Percentiles rank a stretch among this genome's conserved stretches.
Evolutionary conservation across 1,140 invertebrate genomes (phyloP).

Genomic region (Notospermus geniculatus): DNA sequence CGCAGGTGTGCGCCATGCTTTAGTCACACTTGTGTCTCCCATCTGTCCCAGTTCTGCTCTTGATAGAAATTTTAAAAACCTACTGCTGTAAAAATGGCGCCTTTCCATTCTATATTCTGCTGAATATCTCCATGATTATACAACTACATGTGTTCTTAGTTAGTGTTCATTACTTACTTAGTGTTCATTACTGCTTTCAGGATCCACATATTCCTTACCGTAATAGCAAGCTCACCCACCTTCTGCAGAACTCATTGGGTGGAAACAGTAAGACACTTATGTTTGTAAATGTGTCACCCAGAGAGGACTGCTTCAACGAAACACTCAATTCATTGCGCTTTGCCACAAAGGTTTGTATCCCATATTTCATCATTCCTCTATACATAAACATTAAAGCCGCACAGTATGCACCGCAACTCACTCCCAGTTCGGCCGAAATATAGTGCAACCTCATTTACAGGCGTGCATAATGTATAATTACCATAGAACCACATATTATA

Average conservation of each 20-base stretch:
- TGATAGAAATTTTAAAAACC: too few species aligned
- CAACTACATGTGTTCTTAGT: too few species aligned
- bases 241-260: constrained; percentile 83
- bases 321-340: constrained; percentile 79
- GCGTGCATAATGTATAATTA: too few species aligned
- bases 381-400: background rate
- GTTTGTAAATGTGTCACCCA: constrained; percentile 75
- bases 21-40: background rate
- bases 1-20: too few species aligned
- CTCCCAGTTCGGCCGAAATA: too few species aligned
- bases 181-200: too few species aligned
- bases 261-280: constrained; percentile 92
- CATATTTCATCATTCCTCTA: background rate
- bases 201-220: constrained; percentile 79
- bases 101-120: too few species aligned
- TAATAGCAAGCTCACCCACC: constrained; percentile 86
- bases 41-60: background rate
- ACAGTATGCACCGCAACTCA: background rate
- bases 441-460: too few species aligned
- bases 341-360: constrained; percentile 56
- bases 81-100: too few species aligned
- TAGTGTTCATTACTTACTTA: too few species aligned
- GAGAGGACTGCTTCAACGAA: constrained; percentile 77
- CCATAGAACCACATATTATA: too few species aligned
- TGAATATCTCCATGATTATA: too few species aligned